phyloP scores from a whole-genome alignment of 2,113 vertebrate species.

The Dicentrarchus labrax region DNA sequence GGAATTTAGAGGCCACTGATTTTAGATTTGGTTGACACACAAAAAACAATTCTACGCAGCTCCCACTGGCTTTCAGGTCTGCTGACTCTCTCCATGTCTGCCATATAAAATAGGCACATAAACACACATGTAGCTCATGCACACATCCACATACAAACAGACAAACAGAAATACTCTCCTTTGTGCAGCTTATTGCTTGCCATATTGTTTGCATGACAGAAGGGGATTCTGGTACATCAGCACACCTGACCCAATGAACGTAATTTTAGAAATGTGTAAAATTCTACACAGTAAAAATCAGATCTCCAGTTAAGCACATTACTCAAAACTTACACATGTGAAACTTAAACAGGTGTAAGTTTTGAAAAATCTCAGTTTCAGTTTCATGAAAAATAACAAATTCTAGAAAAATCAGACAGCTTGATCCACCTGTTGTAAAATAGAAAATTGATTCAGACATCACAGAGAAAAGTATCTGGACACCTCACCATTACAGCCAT shows the following conservation, averaged over 20 bases:
- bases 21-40: background rate
- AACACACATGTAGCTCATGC: background rate
- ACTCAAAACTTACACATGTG: no score
- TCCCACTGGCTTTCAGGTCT: background rate
- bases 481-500: background rate
- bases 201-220: background rate
- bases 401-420: background rate
- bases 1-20: background rate
- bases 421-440: background rate
- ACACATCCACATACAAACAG: background rate
- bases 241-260: background rate
- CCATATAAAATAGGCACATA: background rate
- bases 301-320: no score
- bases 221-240: background rate
- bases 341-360: background rate
- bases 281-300: no score
- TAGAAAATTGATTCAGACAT: background rate
- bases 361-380: background rate
- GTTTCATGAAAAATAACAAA: no score
- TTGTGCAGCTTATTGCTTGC: background rate
- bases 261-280: no score
- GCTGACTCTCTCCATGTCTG: background rate
- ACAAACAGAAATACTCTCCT: background rate
- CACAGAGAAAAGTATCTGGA: background rate
- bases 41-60: background rate